Conservation (phyloP, 2,888 invertebrate species). For the Scaptomyza reducta region DNA sequence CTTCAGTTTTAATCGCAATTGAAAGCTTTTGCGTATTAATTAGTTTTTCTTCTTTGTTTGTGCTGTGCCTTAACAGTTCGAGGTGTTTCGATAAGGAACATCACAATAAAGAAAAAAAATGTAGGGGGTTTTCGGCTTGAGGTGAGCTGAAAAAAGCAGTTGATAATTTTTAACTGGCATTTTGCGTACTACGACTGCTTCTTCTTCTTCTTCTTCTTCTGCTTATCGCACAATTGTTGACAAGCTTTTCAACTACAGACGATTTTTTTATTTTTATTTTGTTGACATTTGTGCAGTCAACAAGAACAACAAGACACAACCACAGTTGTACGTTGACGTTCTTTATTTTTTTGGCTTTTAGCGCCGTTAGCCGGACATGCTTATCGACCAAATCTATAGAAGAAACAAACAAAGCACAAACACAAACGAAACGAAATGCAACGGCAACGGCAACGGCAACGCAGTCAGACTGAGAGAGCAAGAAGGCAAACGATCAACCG, state of each 20-base stretch:
- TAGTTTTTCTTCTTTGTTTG: conserved; percentile 9
- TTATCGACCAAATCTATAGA: conserved; percentile 40
- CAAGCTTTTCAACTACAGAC: conserved; percentile 22
- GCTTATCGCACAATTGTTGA: conserved; percentile 31
- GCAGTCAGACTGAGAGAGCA: conserved; percentile 2
- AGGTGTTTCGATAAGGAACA: conserved; percentile 7
- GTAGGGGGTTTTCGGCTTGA: neutral
- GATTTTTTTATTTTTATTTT: conserved; percentile 19
- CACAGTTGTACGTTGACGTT: conserved; percentile 35
- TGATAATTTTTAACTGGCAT: conserved; percentile 12
- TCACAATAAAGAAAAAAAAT: neutral
- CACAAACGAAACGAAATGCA: conserved; percentile 16
- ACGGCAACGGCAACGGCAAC: neutral
- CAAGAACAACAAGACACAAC: conserved; percentile 16
- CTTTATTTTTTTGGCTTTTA: conserved; percentile 25
- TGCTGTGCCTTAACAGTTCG: neutral
- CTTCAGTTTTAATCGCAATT: conserved; percentile 13
- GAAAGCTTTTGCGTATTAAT: conserved; percentile 12
- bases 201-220: neutral
- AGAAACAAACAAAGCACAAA: conserved; percentile 24
- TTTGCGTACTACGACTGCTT: conserved; percentile 15
- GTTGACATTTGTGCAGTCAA: conserved; percentile 38
- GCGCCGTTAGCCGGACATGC: conserved; percentile 48
- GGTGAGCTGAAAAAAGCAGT: neutral
- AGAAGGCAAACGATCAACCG: neutral